Evolutionary conservation across 1,140 invertebrate genomes (phyloP).

Genomic region (Cataglyphis hispanica): DNA sequence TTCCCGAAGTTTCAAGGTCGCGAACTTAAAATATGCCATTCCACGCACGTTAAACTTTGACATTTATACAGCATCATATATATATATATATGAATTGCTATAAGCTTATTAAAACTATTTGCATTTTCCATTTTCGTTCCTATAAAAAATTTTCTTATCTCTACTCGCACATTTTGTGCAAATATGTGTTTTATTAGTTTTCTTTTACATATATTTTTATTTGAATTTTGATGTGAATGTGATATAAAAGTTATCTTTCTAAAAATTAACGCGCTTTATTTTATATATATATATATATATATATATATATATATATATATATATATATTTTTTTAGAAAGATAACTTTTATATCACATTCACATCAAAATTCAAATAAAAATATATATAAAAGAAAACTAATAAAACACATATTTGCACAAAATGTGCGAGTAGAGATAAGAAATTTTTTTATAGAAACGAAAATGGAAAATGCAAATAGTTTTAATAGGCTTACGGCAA

Average conservation of each 20-base stretch:
- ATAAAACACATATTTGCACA: neutral
- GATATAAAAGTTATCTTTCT: neutral
- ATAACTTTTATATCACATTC: neutral
- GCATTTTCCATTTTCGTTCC: neutral
- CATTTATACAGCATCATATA: neutral
- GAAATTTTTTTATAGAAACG: neutral
- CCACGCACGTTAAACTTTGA: neutral
- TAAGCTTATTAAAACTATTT: neutral
- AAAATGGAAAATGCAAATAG: neutral
- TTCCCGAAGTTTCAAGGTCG: constrained; percentile 16
- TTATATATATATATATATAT: no score
- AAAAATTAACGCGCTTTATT: no score
- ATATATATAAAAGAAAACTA: no score
- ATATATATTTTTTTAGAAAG: no score
- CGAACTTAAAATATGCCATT: neutral
- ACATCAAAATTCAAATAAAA: no score
- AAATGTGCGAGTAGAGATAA: neutral
- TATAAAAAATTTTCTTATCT: neutral
- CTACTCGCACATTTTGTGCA: neutral
- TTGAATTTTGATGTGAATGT: neutral
- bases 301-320: no score
- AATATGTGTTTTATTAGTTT: no score
- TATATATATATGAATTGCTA: no score
- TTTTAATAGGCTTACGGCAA: constrained; percentile 10
- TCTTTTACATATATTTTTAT: no score